Conservation (phyloP, 2,888 invertebrate genomes). For the Cyclophora albipunctata region DNA sequence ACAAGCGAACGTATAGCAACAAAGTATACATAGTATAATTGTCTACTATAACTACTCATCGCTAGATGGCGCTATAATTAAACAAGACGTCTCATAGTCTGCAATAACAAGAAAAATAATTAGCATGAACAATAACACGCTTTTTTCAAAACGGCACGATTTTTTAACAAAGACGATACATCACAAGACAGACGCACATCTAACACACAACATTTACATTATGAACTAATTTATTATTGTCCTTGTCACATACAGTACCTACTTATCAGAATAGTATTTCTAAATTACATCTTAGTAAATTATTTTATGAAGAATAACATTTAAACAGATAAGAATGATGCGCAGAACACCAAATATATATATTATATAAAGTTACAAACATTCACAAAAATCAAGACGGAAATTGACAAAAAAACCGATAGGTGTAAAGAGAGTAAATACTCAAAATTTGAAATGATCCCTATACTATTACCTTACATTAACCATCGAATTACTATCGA, state of each 20-base stretch:
- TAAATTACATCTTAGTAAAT: background rate
- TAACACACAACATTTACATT: background rate
- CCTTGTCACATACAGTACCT: slow-evolving; percentile 49
- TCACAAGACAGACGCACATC: background rate
- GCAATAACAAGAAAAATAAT: background rate
- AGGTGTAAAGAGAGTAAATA: background rate
- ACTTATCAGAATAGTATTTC: background rate
- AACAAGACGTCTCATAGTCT: background rate
- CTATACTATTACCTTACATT: too few relatives aligned
- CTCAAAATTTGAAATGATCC: background rate
- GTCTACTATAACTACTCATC: slow-evolving; percentile 20
- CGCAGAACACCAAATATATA: background rate
- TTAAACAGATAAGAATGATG: background rate
- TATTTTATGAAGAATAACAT: background rate
- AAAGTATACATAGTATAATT: background rate
- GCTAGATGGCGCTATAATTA: slow-evolving; percentile 25
- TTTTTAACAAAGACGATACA: background rate
- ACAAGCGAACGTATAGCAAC: slow-evolving; percentile 6
- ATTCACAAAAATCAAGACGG: background rate
- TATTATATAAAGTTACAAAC: background rate
- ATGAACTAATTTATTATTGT: slow-evolving; percentile 52
- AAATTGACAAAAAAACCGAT: background rate
- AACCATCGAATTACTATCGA: background rate
- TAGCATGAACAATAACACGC: background rate
- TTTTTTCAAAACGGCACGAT: background rate